A percentile compares a stretch with the other conserved stretches of the same genome.
These are phyloP conservation scores for Platycheirus albimanus DNA, from an alignment of 2,888 invertebrate genomes.

Conservation along the genomic window DNA sequence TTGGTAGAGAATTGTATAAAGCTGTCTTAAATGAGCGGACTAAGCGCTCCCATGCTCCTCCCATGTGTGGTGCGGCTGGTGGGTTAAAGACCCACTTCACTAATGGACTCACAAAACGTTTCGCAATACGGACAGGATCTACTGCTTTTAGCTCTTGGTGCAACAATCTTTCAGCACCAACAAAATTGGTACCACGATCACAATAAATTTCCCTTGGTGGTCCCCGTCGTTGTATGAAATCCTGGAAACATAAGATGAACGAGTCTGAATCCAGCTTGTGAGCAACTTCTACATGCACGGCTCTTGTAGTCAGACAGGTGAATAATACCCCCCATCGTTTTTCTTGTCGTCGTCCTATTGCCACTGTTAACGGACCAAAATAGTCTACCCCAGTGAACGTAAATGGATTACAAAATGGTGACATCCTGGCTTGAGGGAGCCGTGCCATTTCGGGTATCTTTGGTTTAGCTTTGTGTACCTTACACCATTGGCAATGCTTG, in stretches of 20 bases:
- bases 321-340: background rate
- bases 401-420: background rate
- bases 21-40: slow-evolving; percentile 54
- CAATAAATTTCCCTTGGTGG: background rate
- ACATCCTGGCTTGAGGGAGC: no score
- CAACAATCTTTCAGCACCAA: no score
- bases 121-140: background rate
- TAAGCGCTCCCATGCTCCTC: slow-evolving; percentile 59
- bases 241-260: background rate
- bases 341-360: background rate
- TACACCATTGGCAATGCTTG: background rate
- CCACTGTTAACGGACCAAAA: background rate
- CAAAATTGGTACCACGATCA: background rate
- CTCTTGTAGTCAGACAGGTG: background rate
- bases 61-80: slow-evolving; percentile 73
- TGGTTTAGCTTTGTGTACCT: background rate
- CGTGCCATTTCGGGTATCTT: background rate
- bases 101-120: background rate
- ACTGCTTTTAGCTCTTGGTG: no score
- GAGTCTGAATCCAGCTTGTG: background rate
- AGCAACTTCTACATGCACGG: background rate
- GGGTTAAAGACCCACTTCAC: slow-evolving; percentile 74
- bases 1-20: background rate
- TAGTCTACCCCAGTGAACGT: background rate
- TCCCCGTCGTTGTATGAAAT: background rate